Evolutionary conservation across 1,140 invertebrate species (phyloP).

Genomic region (Hycleus cichorii): DNA sequence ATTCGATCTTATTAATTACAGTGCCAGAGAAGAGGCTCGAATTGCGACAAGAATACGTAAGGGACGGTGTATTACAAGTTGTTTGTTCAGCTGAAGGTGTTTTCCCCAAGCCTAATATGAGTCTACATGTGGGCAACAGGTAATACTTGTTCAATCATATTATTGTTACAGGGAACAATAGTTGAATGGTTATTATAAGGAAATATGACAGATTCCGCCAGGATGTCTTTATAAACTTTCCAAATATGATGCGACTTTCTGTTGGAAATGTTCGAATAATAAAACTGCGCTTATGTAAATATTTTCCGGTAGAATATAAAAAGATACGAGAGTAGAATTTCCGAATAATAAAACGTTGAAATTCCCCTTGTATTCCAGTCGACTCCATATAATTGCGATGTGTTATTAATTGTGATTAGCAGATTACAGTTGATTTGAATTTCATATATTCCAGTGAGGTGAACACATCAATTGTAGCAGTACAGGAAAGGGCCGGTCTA

Average conservation of each 20-base stretch:
- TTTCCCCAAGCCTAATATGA: constrained; percentile 48
- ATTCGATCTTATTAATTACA: constrained; percentile 24
- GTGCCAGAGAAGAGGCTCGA: constrained; percentile 49
- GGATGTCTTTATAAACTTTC: no score
- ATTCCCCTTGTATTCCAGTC: background rate
- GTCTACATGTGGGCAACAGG: constrained; percentile 44
- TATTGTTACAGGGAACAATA: no score
- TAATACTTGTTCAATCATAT: constrained; percentile 22
- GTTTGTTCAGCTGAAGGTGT: constrained; percentile 49
- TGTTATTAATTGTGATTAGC: background rate
- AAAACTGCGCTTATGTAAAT: background rate
- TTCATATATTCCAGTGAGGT: constrained; percentile 24
- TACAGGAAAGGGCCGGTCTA: constrained; percentile 47
- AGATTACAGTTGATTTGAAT: background rate
- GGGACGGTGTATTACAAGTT: constrained; percentile 44
- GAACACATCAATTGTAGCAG: constrained; percentile 30
- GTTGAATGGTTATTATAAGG: background rate
- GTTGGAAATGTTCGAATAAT: background rate
- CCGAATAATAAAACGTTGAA: background rate
- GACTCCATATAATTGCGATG: background rate
- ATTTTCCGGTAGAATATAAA: background rate
- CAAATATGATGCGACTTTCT: background rate
- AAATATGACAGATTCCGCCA: background rate
- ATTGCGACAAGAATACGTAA: constrained; percentile 42
- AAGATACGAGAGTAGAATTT: no score